Percentiles rank a stretch among this genome's conserved stretches.
Evolutionary conservation across 2,888 invertebrate species (phyloP).

Genomic region (Drosophila subquinaria): DNA sequence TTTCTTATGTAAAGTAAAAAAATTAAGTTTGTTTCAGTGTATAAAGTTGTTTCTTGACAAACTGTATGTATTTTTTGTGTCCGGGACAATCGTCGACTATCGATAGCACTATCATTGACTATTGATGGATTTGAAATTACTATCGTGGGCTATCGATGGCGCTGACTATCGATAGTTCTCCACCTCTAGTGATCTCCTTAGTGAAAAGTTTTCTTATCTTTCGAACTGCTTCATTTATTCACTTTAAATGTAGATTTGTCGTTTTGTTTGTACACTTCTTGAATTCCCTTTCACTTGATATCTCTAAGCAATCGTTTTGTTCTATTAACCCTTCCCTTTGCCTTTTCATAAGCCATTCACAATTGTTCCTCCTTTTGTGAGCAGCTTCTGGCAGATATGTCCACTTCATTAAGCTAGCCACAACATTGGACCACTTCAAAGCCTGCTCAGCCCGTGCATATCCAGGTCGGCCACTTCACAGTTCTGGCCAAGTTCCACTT

Average conservation of each 20-base stretch:
- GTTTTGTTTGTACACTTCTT: conserved; percentile 10
- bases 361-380: conserved; percentile 46
- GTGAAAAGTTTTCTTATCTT: neutral
- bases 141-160: no score
- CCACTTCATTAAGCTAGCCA: conserved; percentile 75
- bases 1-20: no score
- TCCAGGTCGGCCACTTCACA: conserved; percentile 29
- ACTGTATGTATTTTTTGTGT: no score
- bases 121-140: no score
- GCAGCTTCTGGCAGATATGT: conserved; percentile 64
- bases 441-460: conserved; percentile 36
- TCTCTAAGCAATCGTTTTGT: conserved; percentile 24
- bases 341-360: conserved; percentile 36
- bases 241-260: conserved; percentile 10
- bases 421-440: conserved; percentile 61
- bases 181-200: neutral
- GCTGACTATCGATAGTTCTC: no score
- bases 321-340: conserved; percentile 9
- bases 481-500: conserved; percentile 43
- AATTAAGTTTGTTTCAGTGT: no score
- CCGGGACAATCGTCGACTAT: no score
- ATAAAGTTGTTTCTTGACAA: no score
- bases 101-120: no score
- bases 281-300: conserved; percentile 36
- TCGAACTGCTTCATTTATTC: neutral